Conservation (phyloP, 2,888 invertebrate genomes). For the Parapristionchus giblindavisi region DNA sequence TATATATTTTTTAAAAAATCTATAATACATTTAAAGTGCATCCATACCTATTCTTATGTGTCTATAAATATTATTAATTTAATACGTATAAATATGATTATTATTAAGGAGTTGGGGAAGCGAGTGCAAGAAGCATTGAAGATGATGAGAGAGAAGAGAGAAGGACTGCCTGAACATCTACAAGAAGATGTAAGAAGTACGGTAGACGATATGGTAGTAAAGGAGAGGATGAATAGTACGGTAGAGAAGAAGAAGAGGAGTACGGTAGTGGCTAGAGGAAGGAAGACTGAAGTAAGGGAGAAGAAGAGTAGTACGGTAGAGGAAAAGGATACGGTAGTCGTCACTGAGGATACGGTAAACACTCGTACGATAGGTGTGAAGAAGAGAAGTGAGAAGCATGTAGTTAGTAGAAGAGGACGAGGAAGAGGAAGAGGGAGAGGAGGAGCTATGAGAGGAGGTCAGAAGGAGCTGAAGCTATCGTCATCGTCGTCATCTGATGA, state of each 20-base stretch:
- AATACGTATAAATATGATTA: no score
- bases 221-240: conserved; percentile 1
- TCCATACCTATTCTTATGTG: no score
- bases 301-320: background rate
- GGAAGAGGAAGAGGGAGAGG: conserved; percentile 5
- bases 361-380: conserved; percentile 9
- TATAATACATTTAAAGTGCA: no score
- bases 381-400: background rate
- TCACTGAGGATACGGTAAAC: background rate
- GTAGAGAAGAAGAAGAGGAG: conserved; percentile 22
- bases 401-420: conserved; percentile 4
- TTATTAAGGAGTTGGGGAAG: conserved; percentile 32
- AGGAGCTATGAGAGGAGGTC: background rate
- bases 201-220: background rate
- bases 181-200: background rate
- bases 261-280: conserved; percentile 10
- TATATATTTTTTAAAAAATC: no score
- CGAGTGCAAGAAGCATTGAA: background rate
- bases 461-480: conserved; percentile 11
- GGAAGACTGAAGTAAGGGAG: conserved; percentile 16
- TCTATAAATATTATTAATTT: no score
- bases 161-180: background rate
- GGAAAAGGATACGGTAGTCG: conserved; percentile 7
- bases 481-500: conserved; percentile 19
- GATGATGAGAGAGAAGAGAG: conserved; percentile 27